A percentile compares a stretch with the other conserved stretches of the same genome.
Conservation (phyloP, 1,140 invertebrate genomes). For the Coptotermes formosanus region DNA sequence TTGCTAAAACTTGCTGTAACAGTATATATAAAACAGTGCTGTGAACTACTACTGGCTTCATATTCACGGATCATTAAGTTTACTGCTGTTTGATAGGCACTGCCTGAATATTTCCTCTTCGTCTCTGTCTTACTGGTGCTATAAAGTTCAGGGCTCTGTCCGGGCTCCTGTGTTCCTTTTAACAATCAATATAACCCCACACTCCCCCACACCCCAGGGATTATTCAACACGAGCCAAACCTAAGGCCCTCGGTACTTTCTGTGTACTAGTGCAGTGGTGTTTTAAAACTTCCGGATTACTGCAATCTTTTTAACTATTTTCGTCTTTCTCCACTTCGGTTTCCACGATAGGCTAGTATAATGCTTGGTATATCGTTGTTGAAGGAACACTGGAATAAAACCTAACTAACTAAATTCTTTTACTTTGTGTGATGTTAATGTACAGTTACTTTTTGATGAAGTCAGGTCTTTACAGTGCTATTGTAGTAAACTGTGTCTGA, state of each 20-base stretch:
- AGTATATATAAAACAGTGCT: background rate
- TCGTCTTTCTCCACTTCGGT: background rate
- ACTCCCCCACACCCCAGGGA: background rate
- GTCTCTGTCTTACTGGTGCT: background rate
- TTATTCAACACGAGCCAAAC: background rate
- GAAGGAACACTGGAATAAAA: background rate
- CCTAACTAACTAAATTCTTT: background rate
- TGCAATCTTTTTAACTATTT: background rate
- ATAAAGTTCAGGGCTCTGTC: background rate
- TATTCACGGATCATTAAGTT: background rate
- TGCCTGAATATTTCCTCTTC: background rate
- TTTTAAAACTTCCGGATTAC: background rate
- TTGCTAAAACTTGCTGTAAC: background rate
- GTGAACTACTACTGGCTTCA: background rate
- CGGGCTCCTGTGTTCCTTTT: background rate
- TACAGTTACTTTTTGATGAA: background rate
- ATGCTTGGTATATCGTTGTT: background rate
- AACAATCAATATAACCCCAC: background rate
- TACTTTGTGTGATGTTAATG: background rate
- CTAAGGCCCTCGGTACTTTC: background rate
- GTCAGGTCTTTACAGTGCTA: too few species aligned
- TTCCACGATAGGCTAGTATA: background rate
- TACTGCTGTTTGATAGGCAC: slow-evolving; percentile 11
- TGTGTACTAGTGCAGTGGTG: background rate
- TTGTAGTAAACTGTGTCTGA: too few species aligned